Evolutionary conservation across 2,888 invertebrate genomes (phyloP).

Genomic region (Protodeltote pygarga): DNA sequence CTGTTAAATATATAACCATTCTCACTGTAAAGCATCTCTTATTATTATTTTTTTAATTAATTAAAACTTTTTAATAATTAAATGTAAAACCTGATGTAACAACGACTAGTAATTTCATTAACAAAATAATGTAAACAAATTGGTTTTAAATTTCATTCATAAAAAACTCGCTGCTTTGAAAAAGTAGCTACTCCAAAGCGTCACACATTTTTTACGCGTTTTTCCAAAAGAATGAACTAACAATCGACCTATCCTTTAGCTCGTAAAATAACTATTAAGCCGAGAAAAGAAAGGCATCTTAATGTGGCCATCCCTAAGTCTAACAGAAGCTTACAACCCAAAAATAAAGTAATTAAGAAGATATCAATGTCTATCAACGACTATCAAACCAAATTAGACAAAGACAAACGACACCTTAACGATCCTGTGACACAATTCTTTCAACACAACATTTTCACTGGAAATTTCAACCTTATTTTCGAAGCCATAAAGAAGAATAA

Average conservation of each 20-base stretch:
- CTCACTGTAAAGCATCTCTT: no score
- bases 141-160: no score
- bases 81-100: no score
- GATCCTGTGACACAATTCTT: constrained; percentile 65
- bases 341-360: constrained; percentile 58
- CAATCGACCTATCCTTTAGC: constrained; percentile 6
- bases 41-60: no score
- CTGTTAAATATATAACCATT: no score
- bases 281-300: constrained; percentile 41
- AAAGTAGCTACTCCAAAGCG: no score
- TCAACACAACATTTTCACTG: constrained; percentile 13
- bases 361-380: constrained; percentile 61
- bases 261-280: constrained; percentile 6
- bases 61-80: no score
- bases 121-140: no score
- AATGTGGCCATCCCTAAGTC: constrained; percentile 42
- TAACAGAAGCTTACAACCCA: constrained; percentile 42
- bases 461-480: constrained; percentile 20
- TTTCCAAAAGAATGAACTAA: background rate
- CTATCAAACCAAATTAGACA: constrained; percentile 66
- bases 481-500: background rate
- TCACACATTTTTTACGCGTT: background rate
- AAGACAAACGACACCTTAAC: constrained; percentile 50
- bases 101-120: no score
- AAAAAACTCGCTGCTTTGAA: no score